These are phyloP conservation scores for Gnathonemus longibarbis DNA, from an alignment of 2,113 vertebrate species.

Conservation along the genomic window DNA sequence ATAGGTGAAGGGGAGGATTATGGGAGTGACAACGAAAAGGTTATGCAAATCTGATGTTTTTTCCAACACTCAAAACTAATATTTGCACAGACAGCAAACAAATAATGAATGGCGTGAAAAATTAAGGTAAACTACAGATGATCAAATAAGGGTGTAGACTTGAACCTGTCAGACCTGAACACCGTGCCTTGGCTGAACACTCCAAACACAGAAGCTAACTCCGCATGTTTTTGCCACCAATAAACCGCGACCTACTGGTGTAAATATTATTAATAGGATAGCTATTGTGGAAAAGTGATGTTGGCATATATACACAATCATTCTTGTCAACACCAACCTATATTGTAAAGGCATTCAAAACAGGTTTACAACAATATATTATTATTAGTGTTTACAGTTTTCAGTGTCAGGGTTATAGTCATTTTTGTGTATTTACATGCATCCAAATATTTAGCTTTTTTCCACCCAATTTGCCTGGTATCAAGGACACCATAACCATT, in stretches of 20 bases:
- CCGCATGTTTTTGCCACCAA: not conserved
- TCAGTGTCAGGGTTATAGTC: not conserved
- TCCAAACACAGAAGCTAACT: too few relatives aligned
- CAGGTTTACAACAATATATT: not conserved
- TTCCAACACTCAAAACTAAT: not conserved
- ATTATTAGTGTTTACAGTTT: not conserved
- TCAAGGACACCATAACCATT: not conserved
- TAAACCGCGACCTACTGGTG: not conserved
- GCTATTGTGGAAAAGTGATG: not conserved
- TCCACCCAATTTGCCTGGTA: not conserved
- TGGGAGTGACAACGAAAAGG: not conserved
- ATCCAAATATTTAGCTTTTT: not conserved
- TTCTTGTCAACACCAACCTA: not conserved
- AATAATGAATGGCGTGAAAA: conserved; percentile 10
- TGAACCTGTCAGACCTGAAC: conserved; percentile 37
- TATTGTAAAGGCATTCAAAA: not conserved
- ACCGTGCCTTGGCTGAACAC: not conserved
- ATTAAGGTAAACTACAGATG: not conserved
- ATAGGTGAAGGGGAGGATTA: not conserved
- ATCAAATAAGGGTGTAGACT: conserved; percentile 23
- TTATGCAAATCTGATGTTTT: not conserved
- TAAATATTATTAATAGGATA: not conserved
- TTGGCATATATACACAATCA: not conserved
- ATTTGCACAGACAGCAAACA: not conserved
- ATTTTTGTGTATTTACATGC: not conserved